Evolutionary conservation across 2,797 vertebrate genomes (phyloP), one percentile per base, ranked within the genome.

Genomic region (Sciaenops ocellatus): DNA sequence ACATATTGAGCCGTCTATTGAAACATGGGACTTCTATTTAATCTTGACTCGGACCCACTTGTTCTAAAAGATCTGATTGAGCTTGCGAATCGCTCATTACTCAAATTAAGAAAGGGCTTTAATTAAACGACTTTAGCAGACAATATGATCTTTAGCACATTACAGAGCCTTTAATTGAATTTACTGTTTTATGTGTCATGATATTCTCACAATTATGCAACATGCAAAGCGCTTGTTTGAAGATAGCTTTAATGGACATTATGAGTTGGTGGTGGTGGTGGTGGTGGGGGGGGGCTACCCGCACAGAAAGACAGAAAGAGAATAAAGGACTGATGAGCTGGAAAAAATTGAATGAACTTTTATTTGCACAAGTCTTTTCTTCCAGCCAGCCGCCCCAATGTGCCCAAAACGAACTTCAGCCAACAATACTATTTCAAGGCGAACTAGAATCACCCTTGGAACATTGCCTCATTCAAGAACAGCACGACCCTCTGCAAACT

Each of bases 321-420:
- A 88, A 84, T 85, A 88, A 88, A 76, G 77, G 68, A 10, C 82
- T 89, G 92, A 92, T 75, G 87, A 92, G 90, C 79, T 81, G 89
- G 86, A 89, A 92, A 92, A 85, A 89, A 92, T 72, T 70, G 76
- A 93, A 93, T 90, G 69, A 90, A 91, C 87, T 90, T 90, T 85
- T 91, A 91, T 92, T 93, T 92, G 83, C 85, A 80, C 80, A 67
- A 79, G 80, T 65, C 78, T 86, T 91, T 91, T 90, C 80, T 85
- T 87, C 51, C 59, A 89, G 79, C 59, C 30, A 89, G 85, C 69
- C 63, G 69, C 71, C 85, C 82, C 78, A 28, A 69, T 62, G 77
- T 86, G 88, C 75, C 86, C 74, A 75, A 85, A 79, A 13, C 79
- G 79, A 85, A 71, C 79, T 41, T 46, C 10, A 65, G 90, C 90